phyloP scores from a whole-genome alignment of 2,888 invertebrate species.

The Spilosoma lubricipeda region DNA sequence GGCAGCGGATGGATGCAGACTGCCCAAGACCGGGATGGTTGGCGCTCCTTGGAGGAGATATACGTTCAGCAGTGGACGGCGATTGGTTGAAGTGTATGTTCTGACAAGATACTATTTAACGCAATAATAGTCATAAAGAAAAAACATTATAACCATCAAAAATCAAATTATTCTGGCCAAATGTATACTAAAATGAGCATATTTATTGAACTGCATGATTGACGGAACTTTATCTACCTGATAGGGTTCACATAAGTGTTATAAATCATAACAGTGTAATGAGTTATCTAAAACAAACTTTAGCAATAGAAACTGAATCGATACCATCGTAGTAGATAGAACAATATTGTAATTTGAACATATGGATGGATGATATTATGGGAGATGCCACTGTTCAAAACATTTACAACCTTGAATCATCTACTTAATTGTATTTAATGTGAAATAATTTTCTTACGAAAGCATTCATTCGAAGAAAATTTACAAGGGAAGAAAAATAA shows the following conservation, averaged over 20 bases:
- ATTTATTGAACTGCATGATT: conserved; percentile 7
- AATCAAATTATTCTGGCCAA: neutral
- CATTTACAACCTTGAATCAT: neutral
- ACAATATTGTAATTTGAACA: conserved; percentile 1
- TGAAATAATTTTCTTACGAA: neutral
- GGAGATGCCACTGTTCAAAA: neutral
- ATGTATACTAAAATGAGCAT: neutral
- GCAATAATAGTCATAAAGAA: neutral
- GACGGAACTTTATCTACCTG: conserved; percentile 12
- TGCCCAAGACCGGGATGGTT: too few relatives aligned
- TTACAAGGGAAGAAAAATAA: too few relatives aligned
- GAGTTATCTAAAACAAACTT: conserved; percentile 48
- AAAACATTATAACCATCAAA: neutral
- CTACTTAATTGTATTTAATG: neutral
- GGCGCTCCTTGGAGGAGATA: too few relatives aligned
- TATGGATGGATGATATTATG: too few relatives aligned
- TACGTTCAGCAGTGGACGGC: too few relatives aligned
- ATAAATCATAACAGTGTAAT: conserved; percentile 62
- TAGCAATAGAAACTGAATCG: conserved; percentile 13
- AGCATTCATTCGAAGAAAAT: too few relatives aligned
- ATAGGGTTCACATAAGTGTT: conserved; percentile 49
- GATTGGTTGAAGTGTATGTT: too few relatives aligned
- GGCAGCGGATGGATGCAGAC: too few relatives aligned
- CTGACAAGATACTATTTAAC: too few relatives aligned
- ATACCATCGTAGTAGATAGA: neutral